These are phyloP conservation scores for Ibidorhyncha struthersii DNA, from an alignment of 2,113 vertebrate species.

Conservation along the genomic window DNA sequence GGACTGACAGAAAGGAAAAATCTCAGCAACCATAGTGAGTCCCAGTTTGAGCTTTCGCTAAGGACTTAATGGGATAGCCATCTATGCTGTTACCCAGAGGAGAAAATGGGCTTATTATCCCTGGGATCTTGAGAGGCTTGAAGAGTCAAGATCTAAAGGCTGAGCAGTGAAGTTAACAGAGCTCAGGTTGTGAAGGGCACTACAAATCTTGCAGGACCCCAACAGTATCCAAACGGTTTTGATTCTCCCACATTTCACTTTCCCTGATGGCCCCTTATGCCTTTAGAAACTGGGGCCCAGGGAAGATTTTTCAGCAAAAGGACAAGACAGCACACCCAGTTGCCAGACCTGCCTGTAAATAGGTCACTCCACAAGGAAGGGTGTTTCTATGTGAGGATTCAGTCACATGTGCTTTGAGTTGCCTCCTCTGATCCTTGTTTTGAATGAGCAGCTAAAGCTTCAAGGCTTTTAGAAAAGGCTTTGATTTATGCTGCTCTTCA, in stretches of 20 bases:
- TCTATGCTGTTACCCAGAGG: neutral
- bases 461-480: constrained; percentile 25
- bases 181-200: neutral
- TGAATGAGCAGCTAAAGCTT: constrained; percentile 19
- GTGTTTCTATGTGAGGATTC: neutral
- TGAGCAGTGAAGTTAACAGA: neutral
- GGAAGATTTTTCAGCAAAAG: neutral
- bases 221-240: neutral
- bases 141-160: neutral
- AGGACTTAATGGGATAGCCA: neutral
- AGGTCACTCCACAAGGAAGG: neutral
- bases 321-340: neutral
- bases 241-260: neutral
- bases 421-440: constrained; percentile 31
- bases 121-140: neutral
- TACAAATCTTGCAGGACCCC: neutral
- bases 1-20: neutral
- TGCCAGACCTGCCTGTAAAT: neutral
- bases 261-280: neutral
- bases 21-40: neutral
- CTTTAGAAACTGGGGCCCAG: neutral
- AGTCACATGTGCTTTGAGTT: neutral
- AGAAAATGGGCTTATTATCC: neutral
- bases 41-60: neutral
- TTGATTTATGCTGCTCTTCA: constrained; percentile 56